Evolutionary conservation across 1,140 invertebrate genomes (phyloP), one percentile per base, ranked within the genome.

Genomic region (Sarcophaga peregrina): DNA sequence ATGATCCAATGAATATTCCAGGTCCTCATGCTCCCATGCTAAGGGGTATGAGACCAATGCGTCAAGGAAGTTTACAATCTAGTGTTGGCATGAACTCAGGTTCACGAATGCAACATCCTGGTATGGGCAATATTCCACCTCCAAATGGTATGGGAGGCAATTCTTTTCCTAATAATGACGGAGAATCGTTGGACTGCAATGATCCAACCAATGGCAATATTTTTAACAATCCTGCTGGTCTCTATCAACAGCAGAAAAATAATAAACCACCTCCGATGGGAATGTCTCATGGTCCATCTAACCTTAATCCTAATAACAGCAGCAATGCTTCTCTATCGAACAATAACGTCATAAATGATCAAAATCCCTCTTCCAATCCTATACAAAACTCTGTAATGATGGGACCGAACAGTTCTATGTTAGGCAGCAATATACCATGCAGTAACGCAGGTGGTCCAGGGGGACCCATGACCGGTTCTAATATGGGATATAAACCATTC

Each of bases 261-360:
- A 88, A 85, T 13, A 82, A 89, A 46, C 91, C 50, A 80, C 72
- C 80, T 82, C 25, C 83, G 54, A 75, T 68, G 84, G 68, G 82
- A 47, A 50, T 45, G 17, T 15, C 15, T 1, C 68, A 75, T 74
- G 73, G 62, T 45, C 82, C n/a, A 68, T 20, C 62, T 9, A 68
- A 25, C 9, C 94, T 94, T 84, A 87, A 68, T 84, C 86, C 93
- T 94, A 20, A 86, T 94, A 82, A 93, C 93, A 45, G 93, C 94
- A 9, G 93, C 93, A 54, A 95, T 95, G 93, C 94, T 94, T 3
- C 84, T 82, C n/a, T 68, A 58, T 4, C 84, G 76, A 8, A 72
- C 82, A 3, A n/a, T 15, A 46, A 48, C 46, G 25, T 72, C 3
- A 20, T 73, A 25, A 82, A 37, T 50, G 50, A 82, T 48, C 81